Percentiles rank a stretch among this genome's conserved stretches.
Conservation (phyloP, 2,888 invertebrate species). For the Ectropis crepuscularia region DNA sequence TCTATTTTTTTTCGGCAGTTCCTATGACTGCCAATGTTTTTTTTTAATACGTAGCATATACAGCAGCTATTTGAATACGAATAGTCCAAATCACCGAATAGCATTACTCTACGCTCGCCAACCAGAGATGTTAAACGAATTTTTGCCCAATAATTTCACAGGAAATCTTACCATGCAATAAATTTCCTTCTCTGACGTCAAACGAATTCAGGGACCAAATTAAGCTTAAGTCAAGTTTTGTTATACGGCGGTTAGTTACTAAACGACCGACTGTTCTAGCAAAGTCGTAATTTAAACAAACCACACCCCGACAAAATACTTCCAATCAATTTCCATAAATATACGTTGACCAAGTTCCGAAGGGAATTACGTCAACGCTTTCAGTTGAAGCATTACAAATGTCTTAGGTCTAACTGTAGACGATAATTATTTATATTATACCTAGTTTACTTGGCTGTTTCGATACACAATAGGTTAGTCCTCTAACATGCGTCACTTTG, state of each 20-base stretch:
- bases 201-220: no score
- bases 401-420: neutral
- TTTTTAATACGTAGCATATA: no score
- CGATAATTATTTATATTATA: neutral
- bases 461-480: neutral
- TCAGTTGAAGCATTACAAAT: conserved; percentile 7
- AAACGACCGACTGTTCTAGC: neutral
- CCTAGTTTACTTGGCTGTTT: conserved; percentile 2
- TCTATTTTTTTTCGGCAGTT: no score
- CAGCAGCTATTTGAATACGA: no score
- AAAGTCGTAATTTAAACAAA: neutral
- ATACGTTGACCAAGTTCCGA: neutral
- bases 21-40: no score
- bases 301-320: neutral
- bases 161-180: no score
- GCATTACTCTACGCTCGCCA: no score
- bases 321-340: conserved; percentile 9
- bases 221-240: no score
- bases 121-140: no score
- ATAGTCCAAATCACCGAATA: no score
- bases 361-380: neutral
- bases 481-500: neutral
- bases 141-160: no score
- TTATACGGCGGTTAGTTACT: neutral
- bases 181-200: no score